Evolutionary conservation across 2,888 invertebrate species (phyloP).

Genomic region (Gymnoscelis rufifasciata): DNA sequence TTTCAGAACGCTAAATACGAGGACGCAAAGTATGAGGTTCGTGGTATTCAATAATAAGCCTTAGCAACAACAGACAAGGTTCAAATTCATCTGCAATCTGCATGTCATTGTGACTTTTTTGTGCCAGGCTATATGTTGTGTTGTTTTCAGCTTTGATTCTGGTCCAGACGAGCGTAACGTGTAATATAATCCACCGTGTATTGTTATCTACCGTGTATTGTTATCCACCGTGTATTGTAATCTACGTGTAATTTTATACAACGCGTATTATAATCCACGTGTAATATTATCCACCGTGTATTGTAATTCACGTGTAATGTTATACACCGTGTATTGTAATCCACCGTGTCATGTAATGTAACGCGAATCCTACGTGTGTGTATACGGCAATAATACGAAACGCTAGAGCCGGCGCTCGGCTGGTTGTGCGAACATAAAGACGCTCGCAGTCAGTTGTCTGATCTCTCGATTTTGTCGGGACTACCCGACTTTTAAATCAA

Average conservation of each 20-base stretch:
- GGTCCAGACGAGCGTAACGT: too few relatives aligned
- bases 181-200: too few relatives aligned
- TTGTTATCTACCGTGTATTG: neutral
- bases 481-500: too few relatives aligned
- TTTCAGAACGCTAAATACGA: conserved; percentile 15
- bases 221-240: neutral
- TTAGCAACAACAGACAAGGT: neutral
- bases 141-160: neutral
- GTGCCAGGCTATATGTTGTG: neutral
- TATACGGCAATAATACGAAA: too few relatives aligned
- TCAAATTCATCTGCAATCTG: conserved; percentile 11
- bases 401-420: too few relatives aligned
- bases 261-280: neutral
- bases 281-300: too few relatives aligned
- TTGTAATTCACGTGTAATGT: neutral
- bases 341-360: too few relatives aligned
- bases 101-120: conserved; percentile 4
- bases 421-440: too few relatives aligned
- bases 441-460: too few relatives aligned
- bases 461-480: too few relatives aligned
- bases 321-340: neutral
- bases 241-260: too few relatives aligned
- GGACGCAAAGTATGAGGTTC: conserved; percentile 17
- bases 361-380: too few relatives aligned
- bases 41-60: conserved; percentile 6